A percentile compares a stretch with the other conserved stretches of the same genome.
Conservation (phyloP, 2,797 vertebrate species). For the Tragopan temminckii region DNA sequence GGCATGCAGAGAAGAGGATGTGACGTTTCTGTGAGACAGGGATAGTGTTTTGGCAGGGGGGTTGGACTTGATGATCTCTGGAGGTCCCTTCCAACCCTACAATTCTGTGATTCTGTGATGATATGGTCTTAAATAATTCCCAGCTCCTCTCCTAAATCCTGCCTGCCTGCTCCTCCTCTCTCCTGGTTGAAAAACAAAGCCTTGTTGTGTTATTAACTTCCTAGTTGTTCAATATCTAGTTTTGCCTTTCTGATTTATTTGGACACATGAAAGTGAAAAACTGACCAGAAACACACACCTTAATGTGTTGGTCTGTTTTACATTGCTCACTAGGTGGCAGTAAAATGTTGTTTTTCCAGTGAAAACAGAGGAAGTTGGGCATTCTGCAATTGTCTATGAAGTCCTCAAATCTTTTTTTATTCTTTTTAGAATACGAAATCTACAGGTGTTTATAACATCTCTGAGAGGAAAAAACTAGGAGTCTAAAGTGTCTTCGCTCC, state of each 20-base stretch:
- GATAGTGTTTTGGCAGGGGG: background rate
- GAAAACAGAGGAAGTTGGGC: background rate
- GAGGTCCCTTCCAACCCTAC: too few relatives aligned
- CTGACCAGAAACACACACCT: background rate
- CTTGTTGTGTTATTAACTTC: background rate
- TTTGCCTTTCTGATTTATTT: background rate
- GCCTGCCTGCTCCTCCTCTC: background rate
- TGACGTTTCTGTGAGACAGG: background rate
- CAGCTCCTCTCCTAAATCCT: background rate
- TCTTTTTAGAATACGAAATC: background rate
- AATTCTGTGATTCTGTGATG: too few relatives aligned
- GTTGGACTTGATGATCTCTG: too few relatives aligned
- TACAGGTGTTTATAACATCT: background rate
- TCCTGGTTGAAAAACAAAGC: background rate
- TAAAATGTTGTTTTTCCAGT: background rate
- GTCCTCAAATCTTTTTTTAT: background rate
- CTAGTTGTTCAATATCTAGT: background rate
- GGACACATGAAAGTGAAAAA: background rate
- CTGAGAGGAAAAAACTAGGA: background rate
- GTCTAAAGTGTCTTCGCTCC: background rate
- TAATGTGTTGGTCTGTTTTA: background rate
- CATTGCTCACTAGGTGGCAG: constrained; percentile 68
- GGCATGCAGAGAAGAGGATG: background rate
- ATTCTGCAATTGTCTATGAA: background rate
- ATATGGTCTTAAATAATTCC: background rate